These are phyloP conservation scores for Dallia pectoralis DNA, from an alignment of 2,797 vertebrate species.

Conservation along the genomic window DNA sequence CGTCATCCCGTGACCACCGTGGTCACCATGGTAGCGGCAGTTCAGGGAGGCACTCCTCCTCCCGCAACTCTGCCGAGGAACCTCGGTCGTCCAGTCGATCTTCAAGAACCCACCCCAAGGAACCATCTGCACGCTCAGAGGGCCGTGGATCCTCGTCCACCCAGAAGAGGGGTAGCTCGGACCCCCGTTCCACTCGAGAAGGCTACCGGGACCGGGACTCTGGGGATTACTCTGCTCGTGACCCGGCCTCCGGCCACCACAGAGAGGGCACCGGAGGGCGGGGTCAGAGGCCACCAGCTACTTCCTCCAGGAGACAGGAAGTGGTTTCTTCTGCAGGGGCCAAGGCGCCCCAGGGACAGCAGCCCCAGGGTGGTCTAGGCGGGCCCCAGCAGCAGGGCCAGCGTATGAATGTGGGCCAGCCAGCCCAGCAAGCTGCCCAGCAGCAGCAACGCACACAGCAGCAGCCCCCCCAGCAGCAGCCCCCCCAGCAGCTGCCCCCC, in stretches of 20 bases:
- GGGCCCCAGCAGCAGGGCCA: constrained; percentile 58
- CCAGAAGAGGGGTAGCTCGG: constrained; percentile 81
- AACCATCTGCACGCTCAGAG: constrained; percentile 80
- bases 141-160: constrained; percentile 74
- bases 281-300: constrained; percentile 74
- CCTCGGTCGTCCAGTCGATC: constrained; percentile 80
- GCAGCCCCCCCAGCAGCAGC: constrained; percentile 43
- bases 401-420: constrained; percentile 49
- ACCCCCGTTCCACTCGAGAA: constrained; percentile 73
- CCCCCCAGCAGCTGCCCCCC: constrained; percentile 49
- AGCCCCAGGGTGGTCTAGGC: constrained; percentile 46
- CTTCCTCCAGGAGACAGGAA: constrained; percentile 70
- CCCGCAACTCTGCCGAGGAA: constrained; percentile 86
- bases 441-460: constrained; percentile 39
- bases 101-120: constrained; percentile 86
- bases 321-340: constrained; percentile 55
- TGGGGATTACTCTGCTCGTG: constrained; percentile 87
- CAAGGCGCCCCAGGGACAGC: constrained; percentile 68
- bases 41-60: constrained; percentile 85
- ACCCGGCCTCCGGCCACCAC: constrained; percentile 80
- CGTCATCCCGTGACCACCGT: constrained; percentile 85
- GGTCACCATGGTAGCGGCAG: constrained; percentile 84
- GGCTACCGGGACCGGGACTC: constrained; percentile 81
- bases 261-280: constrained; percentile 77
- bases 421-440: constrained; percentile 40